Evolutionary conservation across 2,113 vertebrate species (phyloP).

Genomic region (Puntigrus tetrazona): DNA sequence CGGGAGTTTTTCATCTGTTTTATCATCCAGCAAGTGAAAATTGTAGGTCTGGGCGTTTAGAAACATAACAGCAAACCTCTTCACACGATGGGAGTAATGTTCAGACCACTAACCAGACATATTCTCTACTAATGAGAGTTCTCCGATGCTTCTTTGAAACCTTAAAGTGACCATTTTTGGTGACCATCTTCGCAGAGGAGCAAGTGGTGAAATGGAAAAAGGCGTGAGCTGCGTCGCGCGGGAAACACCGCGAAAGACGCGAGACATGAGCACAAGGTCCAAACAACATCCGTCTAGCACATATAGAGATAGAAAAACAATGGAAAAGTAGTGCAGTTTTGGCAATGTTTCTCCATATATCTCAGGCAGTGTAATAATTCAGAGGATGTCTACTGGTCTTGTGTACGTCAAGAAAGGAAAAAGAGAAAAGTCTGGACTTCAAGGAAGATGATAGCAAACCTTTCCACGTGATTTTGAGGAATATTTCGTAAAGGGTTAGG

Average conservation of each 20-base stretch:
- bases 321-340: too few relatives aligned
- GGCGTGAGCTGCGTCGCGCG: neutral
- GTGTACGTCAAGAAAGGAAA: too few relatives aligned
- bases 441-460: neutral
- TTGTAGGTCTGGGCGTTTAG: neutral
- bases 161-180: neutral
- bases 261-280: neutral
- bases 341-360: too few relatives aligned
- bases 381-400: neutral
- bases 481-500: neutral
- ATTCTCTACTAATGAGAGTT: neutral
- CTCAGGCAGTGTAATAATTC: too few relatives aligned
- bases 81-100: neutral
- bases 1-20: neutral
- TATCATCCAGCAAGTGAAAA: neutral
- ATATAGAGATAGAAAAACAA: too few relatives aligned
- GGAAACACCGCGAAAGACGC: neutral
- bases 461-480: neutral
- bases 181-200: neutral
- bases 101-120: neutral
- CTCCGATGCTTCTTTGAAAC: neutral
- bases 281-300: neutral
- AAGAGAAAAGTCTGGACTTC: neutral
- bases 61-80: neutral
- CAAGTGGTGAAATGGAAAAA: neutral